phyloP scores from a whole-genome alignment of 2,888 invertebrate genomes.

The Hypercompe scribonia region DNA sequence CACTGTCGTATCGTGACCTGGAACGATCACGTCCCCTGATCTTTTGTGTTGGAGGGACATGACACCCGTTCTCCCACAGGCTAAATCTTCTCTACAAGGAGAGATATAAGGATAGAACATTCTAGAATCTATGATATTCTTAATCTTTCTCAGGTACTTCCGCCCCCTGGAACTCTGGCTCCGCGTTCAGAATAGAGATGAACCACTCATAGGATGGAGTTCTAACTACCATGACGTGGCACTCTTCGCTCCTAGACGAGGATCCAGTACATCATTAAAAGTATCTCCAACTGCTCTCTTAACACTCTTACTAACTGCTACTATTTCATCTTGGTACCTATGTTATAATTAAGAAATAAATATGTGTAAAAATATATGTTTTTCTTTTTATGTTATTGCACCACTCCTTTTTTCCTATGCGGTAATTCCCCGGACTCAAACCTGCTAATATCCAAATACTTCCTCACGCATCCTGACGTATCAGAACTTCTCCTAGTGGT shows the following conservation, averaged over 20 bases:
- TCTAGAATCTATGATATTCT: background rate
- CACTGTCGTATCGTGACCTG: too few species aligned
- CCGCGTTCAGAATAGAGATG: conserved; percentile 90
- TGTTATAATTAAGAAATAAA: conserved; percentile 32
- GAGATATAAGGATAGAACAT: background rate
- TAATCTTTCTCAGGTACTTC: conserved; percentile 87
- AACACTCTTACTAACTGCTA: background rate
- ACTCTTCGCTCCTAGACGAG: conserved; percentile 76
- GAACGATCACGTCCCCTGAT: too few species aligned
- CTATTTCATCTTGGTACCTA: conserved; percentile 1
- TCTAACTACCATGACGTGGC: conserved; percentile 89
- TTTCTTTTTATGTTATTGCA: background rate
- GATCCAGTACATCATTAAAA: conserved; percentile 15
- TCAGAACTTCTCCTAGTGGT: too few species aligned
- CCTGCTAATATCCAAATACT: too few species aligned
- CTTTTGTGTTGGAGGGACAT: too few species aligned
- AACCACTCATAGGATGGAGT: conserved; percentile 91
- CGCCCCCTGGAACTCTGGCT: conserved; percentile 93
- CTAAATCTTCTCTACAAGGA: too few species aligned
- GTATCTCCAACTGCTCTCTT: background rate
- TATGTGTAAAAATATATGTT: background rate
- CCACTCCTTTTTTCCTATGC: background rate
- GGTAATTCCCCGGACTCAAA: too few species aligned
- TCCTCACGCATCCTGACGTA: too few species aligned
- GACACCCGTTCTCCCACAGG: too few species aligned